These are phyloP conservation scores for Chionis minor DNA, from an alignment of 2,113 vertebrate genomes.

Conservation along the genomic window DNA sequence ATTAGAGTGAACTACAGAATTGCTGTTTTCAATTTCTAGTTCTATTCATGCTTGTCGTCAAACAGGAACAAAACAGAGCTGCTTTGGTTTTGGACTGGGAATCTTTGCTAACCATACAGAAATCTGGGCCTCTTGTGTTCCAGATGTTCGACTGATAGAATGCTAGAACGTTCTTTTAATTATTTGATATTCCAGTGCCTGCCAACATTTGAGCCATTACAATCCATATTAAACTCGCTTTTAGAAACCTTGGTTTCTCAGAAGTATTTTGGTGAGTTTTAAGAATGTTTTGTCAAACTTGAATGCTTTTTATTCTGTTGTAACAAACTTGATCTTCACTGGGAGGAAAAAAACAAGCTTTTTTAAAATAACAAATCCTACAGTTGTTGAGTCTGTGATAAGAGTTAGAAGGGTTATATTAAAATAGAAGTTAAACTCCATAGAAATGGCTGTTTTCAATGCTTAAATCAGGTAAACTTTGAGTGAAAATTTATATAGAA, in stretches of 20 bases:
- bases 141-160: background rate
- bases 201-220: background rate
- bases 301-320: background rate
- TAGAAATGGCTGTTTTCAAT: background rate
- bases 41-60: background rate
- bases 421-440: background rate
- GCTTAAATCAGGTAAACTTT: background rate
- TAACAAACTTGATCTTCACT: background rate
- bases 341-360: background rate
- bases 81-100: conserved; percentile 29
- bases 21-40: background rate
- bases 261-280: conserved; percentile 36
- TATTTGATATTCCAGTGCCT: background rate
- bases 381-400: background rate
- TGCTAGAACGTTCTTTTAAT: conserved; percentile 11
- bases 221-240: background rate
- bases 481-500: background rate
- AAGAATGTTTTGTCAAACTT: background rate
- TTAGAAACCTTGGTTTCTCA: conserved; percentile 11
- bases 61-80: background rate
- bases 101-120: background rate
- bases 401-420: background rate
- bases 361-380: background rate
- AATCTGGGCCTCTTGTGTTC: background rate
- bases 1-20: background rate